A percentile compares a stretch with the other conserved stretches of the same genome.
phyloP scores from a whole-genome alignment of 2,888 invertebrate genomes.

The Cantharis rustica region DNA sequence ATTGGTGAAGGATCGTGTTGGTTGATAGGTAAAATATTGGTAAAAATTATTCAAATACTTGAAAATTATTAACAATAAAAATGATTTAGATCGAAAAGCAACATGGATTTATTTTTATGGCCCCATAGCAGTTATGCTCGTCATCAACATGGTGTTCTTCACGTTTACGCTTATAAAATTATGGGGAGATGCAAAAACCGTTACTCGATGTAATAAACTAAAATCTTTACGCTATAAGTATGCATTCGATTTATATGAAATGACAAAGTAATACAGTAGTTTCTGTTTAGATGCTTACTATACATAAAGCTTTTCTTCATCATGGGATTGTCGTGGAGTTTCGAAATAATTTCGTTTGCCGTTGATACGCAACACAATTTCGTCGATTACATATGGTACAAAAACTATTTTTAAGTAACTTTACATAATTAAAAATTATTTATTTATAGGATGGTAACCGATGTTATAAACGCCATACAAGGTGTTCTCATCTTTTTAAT shows the following conservation, averaged over 20 bases:
- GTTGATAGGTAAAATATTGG: slow-evolving; percentile 63
- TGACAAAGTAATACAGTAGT: background rate
- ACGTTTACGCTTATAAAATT: slow-evolving; percentile 62
- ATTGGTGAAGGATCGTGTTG: slow-evolving; percentile 66
- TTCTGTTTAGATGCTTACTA: slow-evolving; percentile 61
- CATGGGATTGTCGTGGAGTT: slow-evolving; percentile 75
- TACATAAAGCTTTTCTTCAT: slow-evolving; percentile 70
- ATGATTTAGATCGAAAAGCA: slow-evolving; percentile 44
- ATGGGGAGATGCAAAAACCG: slow-evolving; percentile 57
- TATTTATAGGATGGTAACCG: slow-evolving; percentile 61
- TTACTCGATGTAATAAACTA: slow-evolving; percentile 58
- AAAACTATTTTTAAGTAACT: background rate
- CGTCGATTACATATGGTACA: slow-evolving; percentile 48
- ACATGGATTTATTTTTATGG: slow-evolving; percentile 72
- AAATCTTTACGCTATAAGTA: slow-evolving; percentile 65
- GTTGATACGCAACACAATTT: slow-evolving; percentile 37
- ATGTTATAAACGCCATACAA: slow-evolving; percentile 65
- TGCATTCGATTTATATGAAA: slow-evolving; percentile 21
- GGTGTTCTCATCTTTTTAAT: slow-evolving; percentile 66
- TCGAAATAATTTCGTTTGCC: slow-evolving; percentile 63
- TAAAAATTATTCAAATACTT: background rate
- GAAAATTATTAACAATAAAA: background rate
- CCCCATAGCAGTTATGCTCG: slow-evolving; percentile 64
- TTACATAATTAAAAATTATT: background rate
- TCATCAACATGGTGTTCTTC: slow-evolving; percentile 64